These are phyloP conservation scores for Paradoxurus hermaphroditus DNA, from an alignment of 2,113 vertebrate species.

Conservation along the genomic window DNA sequence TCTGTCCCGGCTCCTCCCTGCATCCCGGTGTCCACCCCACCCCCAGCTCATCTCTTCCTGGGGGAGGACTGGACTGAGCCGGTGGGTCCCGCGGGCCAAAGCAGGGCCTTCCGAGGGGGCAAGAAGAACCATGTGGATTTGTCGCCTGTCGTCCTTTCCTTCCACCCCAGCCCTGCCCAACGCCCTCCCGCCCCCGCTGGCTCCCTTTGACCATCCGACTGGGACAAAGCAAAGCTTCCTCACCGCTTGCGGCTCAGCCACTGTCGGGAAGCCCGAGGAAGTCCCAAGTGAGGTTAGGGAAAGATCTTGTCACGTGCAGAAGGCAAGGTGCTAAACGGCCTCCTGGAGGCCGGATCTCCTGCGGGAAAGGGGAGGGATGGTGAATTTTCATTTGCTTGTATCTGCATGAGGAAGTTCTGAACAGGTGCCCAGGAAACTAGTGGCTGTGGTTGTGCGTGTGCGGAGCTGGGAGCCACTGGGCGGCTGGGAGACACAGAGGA, in stretches of 20 bases:
- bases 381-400: neutral
- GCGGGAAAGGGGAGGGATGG: neutral
- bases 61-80: neutral
- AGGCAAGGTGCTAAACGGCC: neutral
- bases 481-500: neutral
- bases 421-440: neutral
- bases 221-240: neutral
- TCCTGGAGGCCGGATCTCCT: accelerated
- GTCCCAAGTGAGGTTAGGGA: neutral
- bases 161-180: neutral
- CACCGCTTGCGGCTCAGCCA: neutral
- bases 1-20: neutral
- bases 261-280: neutral
- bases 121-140: neutral
- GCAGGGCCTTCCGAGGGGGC: neutral
- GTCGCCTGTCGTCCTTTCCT: neutral
- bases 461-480: neutral
- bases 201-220: neutral
- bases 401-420: neutral
- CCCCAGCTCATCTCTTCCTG: neutral
- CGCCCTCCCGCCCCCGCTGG: neutral
- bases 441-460: no score
- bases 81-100: accelerated
- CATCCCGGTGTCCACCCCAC: accelerated
- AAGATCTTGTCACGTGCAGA: neutral